Percentiles rank a stretch among this genome's conserved stretches.
These are phyloP conservation scores for Polydrusus tereticollis DNA, from an alignment of 2,888 invertebrate genomes.

Conservation along the genomic window DNA sequence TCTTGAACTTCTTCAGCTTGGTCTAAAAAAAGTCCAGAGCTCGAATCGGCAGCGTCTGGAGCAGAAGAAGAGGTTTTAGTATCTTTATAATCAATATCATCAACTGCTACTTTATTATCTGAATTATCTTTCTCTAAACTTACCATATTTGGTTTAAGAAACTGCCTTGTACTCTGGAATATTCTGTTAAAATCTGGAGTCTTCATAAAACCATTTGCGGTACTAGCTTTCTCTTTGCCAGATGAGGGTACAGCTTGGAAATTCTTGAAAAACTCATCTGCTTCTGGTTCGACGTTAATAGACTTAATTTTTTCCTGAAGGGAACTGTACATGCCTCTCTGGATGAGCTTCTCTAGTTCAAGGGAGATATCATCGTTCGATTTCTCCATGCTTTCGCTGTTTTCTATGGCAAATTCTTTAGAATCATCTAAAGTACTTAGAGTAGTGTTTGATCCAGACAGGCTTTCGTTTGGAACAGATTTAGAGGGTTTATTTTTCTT, in stretches of 20 bases:
- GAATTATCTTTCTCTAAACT: constrained; percentile 55
- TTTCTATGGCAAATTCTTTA: constrained; percentile 61
- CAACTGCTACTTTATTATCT: constrained; percentile 50
- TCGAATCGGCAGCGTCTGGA: constrained; percentile 51
- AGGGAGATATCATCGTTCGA: constrained; percentile 65
- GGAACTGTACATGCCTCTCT: constrained; percentile 64
- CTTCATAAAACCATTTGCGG: constrained; percentile 51
- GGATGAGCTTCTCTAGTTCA: constrained; percentile 65
- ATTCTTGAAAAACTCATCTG: constrained; percentile 63
- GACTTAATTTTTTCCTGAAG: constrained; percentile 64
- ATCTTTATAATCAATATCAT: constrained; percentile 40
- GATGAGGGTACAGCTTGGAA: constrained; percentile 30
- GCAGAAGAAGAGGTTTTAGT: constrained; percentile 48
- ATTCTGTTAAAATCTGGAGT: constrained; percentile 59
- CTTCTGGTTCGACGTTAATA: constrained; percentile 59
- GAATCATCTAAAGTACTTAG: constrained; percentile 57
- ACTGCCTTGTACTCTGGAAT: constrained; percentile 51
- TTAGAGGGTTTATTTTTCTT: constrained; percentile 51
- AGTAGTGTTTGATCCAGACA: constrained; percentile 54
- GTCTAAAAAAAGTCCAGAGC: constrained; percentile 58
- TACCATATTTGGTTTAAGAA: constrained; percentile 54
- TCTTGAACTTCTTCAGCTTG: constrained; percentile 40
- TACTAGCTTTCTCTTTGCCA: constrained; percentile 50
- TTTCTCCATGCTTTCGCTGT: constrained; percentile 56
- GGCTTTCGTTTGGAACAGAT: constrained; percentile 32